Base-by-base conservation (phyloP, 2,797 vertebrate species). In the Darevskia nairensis region DNA sequence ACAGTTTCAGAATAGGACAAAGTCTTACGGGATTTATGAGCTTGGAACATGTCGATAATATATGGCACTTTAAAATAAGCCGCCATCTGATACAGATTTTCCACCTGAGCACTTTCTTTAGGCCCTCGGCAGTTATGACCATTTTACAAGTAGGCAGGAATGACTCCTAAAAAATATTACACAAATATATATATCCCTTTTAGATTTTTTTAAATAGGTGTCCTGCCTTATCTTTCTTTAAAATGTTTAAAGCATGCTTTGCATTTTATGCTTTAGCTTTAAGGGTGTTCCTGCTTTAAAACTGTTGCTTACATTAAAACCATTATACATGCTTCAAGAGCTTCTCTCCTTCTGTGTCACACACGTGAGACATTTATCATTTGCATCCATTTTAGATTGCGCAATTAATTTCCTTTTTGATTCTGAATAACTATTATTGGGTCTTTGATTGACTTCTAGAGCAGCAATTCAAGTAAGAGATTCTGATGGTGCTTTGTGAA, bases 381-480 rank as follows among this genome's bases (percentile, higher is more conserved):
- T 89, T 72, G 85, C 91, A 85, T 92, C 89, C 74, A 76, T 93
- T 92, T 92, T 80, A 66, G 86, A 35, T 77, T 93, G 90, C 89
- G 75, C 44, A 94, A 92, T 86, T 94, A 90, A 92, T 94, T 94
- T 87, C 80, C 77, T 83, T 93, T 91, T 94, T 92, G 90, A 89
- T 85, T 92, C 84, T 71, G 71, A 86, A 9, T 89, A 95, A 94
- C 92, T 82, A 95, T 95, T 96, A 92, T 86, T 91, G 89, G 92
- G 50, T 88, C 93, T 94, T 92, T 88, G 84, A 90, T 86, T 61
- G 46, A 86, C 92, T 94, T 93, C 76, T 84, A 93, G 87, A 91
- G 71, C 74, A 90, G 15, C 66, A 93, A 94, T 93, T 94, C 90
- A 96, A 93, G 92, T 80, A 95, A 87, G 72, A 95, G 89, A 93